Conservation (phyloP, 2,888 invertebrate genomes). For the Ormyrus pomaceus region DNA sequence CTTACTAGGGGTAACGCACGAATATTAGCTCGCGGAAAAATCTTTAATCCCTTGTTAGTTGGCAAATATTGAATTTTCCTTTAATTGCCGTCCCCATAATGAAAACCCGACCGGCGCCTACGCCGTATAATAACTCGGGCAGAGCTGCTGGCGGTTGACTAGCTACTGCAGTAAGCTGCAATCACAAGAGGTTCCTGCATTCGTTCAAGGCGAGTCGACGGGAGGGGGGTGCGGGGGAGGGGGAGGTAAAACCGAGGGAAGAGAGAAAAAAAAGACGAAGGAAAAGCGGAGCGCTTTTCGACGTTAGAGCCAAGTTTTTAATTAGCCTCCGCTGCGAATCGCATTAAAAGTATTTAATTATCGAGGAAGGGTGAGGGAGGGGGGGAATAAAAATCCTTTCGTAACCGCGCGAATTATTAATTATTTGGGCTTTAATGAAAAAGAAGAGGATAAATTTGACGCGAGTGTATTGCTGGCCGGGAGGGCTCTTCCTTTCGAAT, state of each 20-base stretch:
- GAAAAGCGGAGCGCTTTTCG: neutral
- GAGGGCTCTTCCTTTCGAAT: conserved; percentile 12
- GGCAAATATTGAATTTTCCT: conserved; percentile 32
- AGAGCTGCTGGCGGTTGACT: neutral
- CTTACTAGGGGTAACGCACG: no score
- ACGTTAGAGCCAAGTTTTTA: conserved; percentile 18
- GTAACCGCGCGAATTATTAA: neutral
- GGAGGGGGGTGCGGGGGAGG: neutral
- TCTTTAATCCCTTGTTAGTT: conserved; percentile 2
- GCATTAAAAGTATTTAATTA: conserved; percentile 26
- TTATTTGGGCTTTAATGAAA: neutral
- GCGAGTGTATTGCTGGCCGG: neutral
- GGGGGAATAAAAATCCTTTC: neutral
- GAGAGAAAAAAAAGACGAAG: neutral
- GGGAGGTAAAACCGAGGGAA: neutral
- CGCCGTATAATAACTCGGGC: conserved; percentile 13
- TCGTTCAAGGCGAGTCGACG: neutral
- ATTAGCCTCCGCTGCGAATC: conserved; percentile 22
- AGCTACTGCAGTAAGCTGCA: conserved; percentile 6
- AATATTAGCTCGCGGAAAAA: neutral
- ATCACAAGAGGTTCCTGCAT: neutral
- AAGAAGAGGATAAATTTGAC: neutral
- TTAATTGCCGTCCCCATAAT: conserved; percentile 15
- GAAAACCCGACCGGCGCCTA: neutral
- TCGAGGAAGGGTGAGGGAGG: neutral